phyloP scores from a whole-genome alignment of 2,113 vertebrate species.

The Lepus americanus region DNA sequence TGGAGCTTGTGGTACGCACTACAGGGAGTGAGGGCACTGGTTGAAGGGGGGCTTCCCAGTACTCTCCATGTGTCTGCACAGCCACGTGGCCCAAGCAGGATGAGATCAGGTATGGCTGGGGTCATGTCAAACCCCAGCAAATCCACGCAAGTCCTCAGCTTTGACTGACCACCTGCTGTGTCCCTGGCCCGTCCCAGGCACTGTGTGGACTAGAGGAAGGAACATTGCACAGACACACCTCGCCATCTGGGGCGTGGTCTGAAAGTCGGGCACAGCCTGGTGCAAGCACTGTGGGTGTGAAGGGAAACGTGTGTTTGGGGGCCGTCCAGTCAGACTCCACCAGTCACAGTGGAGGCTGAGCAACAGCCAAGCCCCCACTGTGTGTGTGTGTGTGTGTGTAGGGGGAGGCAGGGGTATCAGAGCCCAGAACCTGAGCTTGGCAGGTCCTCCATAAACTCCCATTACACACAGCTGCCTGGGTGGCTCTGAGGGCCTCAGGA shows the following conservation, averaged over 20 bases:
- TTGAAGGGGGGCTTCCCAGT: background rate
- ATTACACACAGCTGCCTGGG: background rate
- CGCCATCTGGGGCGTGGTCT: background rate
- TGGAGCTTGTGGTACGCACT: fast-evolving
- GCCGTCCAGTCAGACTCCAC: too few species aligned
- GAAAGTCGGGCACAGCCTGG: background rate
- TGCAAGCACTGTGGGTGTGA: background rate
- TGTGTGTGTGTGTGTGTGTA: too few species aligned
- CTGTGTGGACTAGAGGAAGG: background rate
- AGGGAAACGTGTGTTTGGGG: background rate
- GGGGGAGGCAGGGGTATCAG: background rate
- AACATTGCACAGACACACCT: background rate
- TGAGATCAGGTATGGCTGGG: too few species aligned
- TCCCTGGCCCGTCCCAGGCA: background rate
- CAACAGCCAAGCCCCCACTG: background rate
- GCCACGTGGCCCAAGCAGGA: background rate
- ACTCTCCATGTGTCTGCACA: background rate
- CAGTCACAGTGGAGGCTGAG: background rate
- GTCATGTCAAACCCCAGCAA: background rate
- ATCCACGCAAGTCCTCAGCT: background rate
- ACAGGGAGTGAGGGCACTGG: background rate
- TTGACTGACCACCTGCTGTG: background rate
- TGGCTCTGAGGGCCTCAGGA: background rate
- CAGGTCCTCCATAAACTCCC: background rate
- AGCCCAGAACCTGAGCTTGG: background rate